Evolutionary conservation across 2,888 invertebrate genomes (phyloP), one percentile per base, ranked within the genome.

Genomic region (Cepaea hortensis): DNA sequence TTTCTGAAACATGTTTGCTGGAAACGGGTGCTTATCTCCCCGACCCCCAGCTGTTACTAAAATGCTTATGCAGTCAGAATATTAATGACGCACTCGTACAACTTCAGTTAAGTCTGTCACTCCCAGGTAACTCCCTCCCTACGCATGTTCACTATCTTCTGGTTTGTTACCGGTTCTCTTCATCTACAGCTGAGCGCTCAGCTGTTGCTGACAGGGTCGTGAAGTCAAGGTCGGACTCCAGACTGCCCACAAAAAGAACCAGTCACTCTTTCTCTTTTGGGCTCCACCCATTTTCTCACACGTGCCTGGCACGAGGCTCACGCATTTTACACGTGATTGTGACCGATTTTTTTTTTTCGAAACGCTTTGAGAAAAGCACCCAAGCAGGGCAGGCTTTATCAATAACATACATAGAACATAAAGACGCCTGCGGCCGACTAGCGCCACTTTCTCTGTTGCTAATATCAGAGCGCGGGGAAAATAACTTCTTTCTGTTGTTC

Each of bases 201-300:
- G 77, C 77, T 79, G 61, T 79, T 61, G 4, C 61, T 2, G 55
- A 3, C 35, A n/a, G 55, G 77, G 35, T 23, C 77, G 23, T 13
- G 23, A 79, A 79, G 77, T 79, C 77, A 79, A 79, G 77, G 77
- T 79, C 77, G 61, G n/a, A 61, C 35, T 13, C 23, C 55, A 23
- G 77, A 79, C 77, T 79, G 77, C 77, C 77, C 77, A 79, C 77
- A 23, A 11, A 61, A 79, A 61, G 23, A 79, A 61, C 77, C 77
- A 79, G 48, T 79, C 4, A 61, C 61, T 79, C 61, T 61, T 23
- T n/a, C 77, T 13, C 77, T 61, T 76, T 61, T 23, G 23, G 7
- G 77, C 61, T 79, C 77, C 77, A 79, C 77, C 77, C 77, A 79
- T 79, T 79, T 76, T 23, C 23, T 23, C 23, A 23, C 55, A 61